These are phyloP conservation scores for Pachymerium ferrugineum DNA, from an alignment of 2,888 invertebrate species.

Conservation along the genomic window DNA sequence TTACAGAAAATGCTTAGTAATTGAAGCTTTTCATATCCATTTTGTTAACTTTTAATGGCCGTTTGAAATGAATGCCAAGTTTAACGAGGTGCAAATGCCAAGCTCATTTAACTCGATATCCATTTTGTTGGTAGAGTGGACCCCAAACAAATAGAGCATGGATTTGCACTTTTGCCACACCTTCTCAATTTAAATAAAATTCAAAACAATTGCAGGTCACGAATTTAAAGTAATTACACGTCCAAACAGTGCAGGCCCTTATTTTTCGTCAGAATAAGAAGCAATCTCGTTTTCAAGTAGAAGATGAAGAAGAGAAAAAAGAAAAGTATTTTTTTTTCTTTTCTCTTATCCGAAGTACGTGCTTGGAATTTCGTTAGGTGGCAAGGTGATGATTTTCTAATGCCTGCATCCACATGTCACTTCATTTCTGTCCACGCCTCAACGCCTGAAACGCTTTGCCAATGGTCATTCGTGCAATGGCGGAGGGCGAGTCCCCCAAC, in stretches of 20 bases:
- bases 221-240: not conserved
- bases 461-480: constrained; percentile 1
- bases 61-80: not conserved
- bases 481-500: constrained; percentile 12
- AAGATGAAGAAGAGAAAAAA: not conserved
- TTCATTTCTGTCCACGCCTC: constrained; percentile 17
- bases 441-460: not conserved
- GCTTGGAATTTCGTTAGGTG: not conserved
- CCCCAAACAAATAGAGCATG: not conserved
- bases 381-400: not conserved
- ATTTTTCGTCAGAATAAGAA: not conserved
- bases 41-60: not conserved
- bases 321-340: not conserved
- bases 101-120: not conserved
- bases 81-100: not conserved
- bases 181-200: not conserved
- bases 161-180: not conserved
- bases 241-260: not conserved
- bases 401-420: constrained; percentile 4
- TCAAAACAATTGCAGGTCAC: not conserved
- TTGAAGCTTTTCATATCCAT: not conserved
- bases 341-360: too few relatives aligned
- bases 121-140: not conserved
- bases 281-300: too few relatives aligned
- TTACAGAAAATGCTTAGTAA: too few relatives aligned